phyloP scores from a whole-genome alignment of 2,113 vertebrate genomes.

The Scomber japonicus region DNA sequence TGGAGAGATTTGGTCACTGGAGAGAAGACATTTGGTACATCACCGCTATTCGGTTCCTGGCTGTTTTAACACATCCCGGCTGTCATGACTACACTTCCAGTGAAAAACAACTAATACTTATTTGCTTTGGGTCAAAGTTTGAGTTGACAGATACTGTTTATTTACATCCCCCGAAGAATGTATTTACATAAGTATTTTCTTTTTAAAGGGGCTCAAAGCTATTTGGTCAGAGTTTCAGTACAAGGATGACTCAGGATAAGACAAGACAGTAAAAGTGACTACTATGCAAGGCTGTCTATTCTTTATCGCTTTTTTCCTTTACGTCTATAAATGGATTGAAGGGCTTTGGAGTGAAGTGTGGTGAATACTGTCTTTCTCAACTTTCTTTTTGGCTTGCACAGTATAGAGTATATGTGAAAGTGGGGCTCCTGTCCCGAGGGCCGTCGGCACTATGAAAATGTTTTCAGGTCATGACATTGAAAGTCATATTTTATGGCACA shows the following conservation, averaged over 20 bases:
- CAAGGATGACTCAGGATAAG: neutral
- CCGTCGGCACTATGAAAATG: neutral
- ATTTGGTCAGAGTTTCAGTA: constrained; percentile 23
- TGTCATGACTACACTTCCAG: constrained; percentile 21
- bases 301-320: neutral
- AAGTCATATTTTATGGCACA: neutral
- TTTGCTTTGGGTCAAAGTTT: constrained; percentile 19
- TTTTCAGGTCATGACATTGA: constrained; percentile 30
- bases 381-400: neutral
- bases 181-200: constrained; percentile 13
- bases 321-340: constrained; percentile 23
- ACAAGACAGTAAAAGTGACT: constrained; percentile 7
- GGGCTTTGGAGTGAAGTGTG: neutral
- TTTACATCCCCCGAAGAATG: neutral
- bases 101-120: constrained; percentile 11
- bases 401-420: neutral
- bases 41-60: neutral
- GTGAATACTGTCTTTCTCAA: constrained; percentile 16
- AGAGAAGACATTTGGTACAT: constrained; percentile 30
- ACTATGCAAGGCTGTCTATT: neutral
- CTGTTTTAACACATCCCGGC: constrained; percentile 41
- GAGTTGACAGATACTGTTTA: constrained; percentile 16
- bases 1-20: neutral
- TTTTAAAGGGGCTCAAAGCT: neutral
- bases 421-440: constrained; percentile 1